Evolutionary conservation across 2,113 vertebrate species (phyloP), one percentile per base, ranked within the genome.

Genomic region (Murina feae): DNA sequence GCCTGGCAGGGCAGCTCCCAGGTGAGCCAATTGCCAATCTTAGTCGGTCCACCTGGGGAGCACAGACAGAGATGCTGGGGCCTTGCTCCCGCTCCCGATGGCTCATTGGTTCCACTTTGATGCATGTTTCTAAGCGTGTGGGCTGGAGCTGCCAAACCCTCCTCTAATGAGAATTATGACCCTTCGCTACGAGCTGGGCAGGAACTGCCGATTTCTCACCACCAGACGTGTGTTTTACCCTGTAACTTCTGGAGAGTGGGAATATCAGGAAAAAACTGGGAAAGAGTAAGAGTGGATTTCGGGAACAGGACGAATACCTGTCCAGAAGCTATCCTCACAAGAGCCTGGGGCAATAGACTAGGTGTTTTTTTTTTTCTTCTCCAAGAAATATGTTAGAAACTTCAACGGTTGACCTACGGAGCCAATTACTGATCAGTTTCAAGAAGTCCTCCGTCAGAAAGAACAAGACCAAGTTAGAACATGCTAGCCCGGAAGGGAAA

Each of bases 71-170:
- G 32, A 42, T 3, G 0, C 39, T 58, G 37, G 60, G 74, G 74
- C 71, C 91, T 85, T 89, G 53, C 96, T 79, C 85, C 78, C 90
- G 91, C 94, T 95, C 94, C 94, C 39, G 51, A 91, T 68, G 91
- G 97, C 96, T 96, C 93, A 94, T 86, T 84, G 89, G 95, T 96
- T 94, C 97, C 96, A 5, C 92, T 97, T 82, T 68, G 95, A 93
- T 96, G 80, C 47, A 90, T 91, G 93, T 96, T 96, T 94, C 91
- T 95, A n/a, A 16, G 91, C 42, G 60, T 28, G 93, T 94, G 74
- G 68, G 92, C 94, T 0, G 0, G 72, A 89, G 96, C 94, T 96
- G 87, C 95, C 97, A 97, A 96, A 96, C 37, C 68, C 75, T 84
- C 96, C 95, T 84, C 63, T 94, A 28, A 86, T 60, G 32, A 86